These are phyloP conservation scores for Polydrusus tereticollis DNA, from an alignment of 2,888 invertebrate species.

Conservation along the genomic window DNA sequence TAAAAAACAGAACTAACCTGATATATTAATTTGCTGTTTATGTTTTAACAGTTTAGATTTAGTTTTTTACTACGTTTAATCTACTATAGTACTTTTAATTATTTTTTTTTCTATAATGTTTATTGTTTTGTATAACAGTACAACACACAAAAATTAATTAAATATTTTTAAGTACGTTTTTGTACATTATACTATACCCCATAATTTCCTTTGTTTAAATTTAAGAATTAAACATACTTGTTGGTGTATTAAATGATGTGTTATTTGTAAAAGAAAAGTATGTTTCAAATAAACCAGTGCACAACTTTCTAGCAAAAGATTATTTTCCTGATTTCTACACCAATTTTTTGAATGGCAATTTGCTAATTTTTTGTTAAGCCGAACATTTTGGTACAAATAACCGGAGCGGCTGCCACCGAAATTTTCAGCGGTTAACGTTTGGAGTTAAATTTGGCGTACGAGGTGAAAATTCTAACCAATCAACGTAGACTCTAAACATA, in stretches of 20 bases:
- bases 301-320: constrained; percentile 1
- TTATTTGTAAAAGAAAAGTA: neutral
- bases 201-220: neutral
- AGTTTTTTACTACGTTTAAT: constrained; percentile 6
- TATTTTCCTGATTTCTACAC: no score
- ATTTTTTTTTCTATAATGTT: neutral
- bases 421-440: no score
- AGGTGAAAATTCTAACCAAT: no score
- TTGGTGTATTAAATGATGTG: neutral
- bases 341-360: no score
- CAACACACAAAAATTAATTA: neutral
- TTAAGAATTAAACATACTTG: neutral
- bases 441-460: no score
- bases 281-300: constrained; percentile 5
- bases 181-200: neutral
- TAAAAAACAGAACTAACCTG: neutral
- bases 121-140: neutral
- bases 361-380: no score
- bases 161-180: constrained; percentile 2
- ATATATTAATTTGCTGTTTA: neutral
- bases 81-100: neutral
- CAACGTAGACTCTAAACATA: no score
- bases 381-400: no score
- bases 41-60: neutral
- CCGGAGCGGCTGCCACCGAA: no score